phyloP scores from a whole-genome alignment of 2,888 invertebrate genomes.

The Resseliella maxima region DNA sequence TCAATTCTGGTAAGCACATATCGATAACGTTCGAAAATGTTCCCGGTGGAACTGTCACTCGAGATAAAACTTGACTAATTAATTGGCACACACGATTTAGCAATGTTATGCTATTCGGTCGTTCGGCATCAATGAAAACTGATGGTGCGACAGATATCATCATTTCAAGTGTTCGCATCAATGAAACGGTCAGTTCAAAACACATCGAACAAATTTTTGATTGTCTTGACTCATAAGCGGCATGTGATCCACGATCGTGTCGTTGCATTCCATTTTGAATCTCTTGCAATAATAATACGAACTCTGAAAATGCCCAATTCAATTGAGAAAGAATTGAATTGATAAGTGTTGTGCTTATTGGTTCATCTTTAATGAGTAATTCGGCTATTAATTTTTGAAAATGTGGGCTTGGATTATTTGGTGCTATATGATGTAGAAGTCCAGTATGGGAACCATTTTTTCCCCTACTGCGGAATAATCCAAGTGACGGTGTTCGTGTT shows the following conservation, averaged over 20 bases:
- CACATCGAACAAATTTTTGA: conserved; percentile 86
- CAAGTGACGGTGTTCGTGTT: conserved; percentile 63
- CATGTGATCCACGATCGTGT: conserved; percentile 68
- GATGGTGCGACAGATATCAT: conserved; percentile 74
- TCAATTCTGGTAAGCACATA: conserved; percentile 73
- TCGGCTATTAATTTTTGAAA: conserved; percentile 72
- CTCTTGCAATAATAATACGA: conserved; percentile 86
- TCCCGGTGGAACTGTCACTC: conserved; percentile 79
- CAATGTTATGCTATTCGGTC: conserved; percentile 78
- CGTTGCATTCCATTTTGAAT: conserved; percentile 65
- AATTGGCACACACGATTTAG: conserved; percentile 78
- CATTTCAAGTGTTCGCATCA: conserved; percentile 85
- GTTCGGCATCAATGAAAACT: conserved; percentile 74
- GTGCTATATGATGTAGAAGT: conserved; percentile 64
- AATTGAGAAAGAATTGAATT: conserved; percentile 84
- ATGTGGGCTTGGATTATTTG: conserved; percentile 60
- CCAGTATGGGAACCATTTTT: conserved; percentile 67
- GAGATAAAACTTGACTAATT: conserved; percentile 80
- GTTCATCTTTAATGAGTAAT: conserved; percentile 73
- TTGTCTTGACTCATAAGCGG: conserved; percentile 79
- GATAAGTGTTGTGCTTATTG: conserved; percentile 76
- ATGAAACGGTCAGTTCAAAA: conserved; percentile 82
- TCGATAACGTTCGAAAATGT: conserved; percentile 73
- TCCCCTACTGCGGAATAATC: conserved; percentile 65
- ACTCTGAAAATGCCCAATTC: conserved; percentile 91